Percentiles rank a stretch among this genome's conserved stretches.
These are phyloP conservation scores for Drosophila formosana DNA, from an alignment of 2,888 invertebrate species.

Conservation along the genomic window DNA sequence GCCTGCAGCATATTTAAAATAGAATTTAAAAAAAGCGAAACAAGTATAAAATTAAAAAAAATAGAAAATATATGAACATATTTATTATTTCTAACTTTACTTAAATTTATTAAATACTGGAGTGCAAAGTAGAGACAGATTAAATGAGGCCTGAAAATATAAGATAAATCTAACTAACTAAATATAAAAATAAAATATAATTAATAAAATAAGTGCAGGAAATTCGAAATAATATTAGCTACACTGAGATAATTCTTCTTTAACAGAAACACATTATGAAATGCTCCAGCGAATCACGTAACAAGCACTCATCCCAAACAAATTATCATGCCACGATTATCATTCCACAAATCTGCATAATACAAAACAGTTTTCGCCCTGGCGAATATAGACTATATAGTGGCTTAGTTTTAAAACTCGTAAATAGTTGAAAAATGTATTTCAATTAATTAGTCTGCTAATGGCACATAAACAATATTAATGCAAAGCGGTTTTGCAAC, in stretches of 20 bases:
- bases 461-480: slow-evolving; percentile 30
- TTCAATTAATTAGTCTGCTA: slow-evolving; percentile 22
- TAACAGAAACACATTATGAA: background rate
- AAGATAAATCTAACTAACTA: no score
- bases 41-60: no score
- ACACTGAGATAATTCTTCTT: background rate
- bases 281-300: background rate
- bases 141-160: no score
- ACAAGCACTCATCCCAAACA: background rate
- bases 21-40: no score
- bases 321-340: background rate
- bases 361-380: background rate
- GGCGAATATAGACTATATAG: background rate
- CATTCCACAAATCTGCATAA: background rate
- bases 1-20: no score
- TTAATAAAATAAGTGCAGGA: no score
- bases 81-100: no score
- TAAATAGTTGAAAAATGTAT: slow-evolving; percentile 12
- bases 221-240: no score
- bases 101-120: no score
- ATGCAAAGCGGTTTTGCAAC: slow-evolving; percentile 49
- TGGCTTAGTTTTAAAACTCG: slow-evolving; percentile 2
- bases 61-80: no score
- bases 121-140: no score
- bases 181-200: no score